These are phyloP conservation scores for Heterotilapia buettikoferi DNA, from an alignment of 2,113 vertebrate genomes.

Conservation along the genomic window DNA sequence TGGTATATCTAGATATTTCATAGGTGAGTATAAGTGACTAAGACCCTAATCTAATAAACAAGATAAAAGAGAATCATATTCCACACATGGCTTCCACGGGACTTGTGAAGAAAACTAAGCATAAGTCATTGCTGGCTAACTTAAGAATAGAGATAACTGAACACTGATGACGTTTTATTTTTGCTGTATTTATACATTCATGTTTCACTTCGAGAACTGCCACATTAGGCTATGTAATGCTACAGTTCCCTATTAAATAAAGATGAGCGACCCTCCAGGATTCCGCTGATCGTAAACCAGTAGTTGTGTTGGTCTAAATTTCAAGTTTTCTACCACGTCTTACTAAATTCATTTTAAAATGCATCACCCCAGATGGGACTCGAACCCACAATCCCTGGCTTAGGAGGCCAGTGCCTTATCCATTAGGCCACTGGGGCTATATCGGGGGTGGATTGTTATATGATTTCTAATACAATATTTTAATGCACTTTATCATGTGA, in stretches of 20 bases:
- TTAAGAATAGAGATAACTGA: neutral
- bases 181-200: neutral
- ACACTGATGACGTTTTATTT: neutral
- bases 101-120: neutral
- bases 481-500: neutral
- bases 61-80: neutral
- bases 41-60: neutral
- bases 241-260: neutral
- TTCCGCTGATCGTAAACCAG: neutral
- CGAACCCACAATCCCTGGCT: constrained; percentile 62
- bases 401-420: constrained; percentile 80
- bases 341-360: neutral
- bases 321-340: neutral
- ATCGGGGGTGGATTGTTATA: fast-evolving
- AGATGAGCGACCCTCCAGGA: neutral
- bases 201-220: neutral
- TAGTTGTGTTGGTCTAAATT: neutral
- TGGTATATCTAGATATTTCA: neutral
- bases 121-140: neutral
- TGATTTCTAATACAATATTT: neutral
- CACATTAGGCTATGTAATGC: neutral
- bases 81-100: neutral
- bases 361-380: constrained; percentile 54
- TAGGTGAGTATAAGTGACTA: neutral
- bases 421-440: constrained; percentile 79